These are phyloP conservation scores for Python bivittatus DNA, from an alignment of 2,113 vertebrate species.

Conservation along the genomic window DNA sequence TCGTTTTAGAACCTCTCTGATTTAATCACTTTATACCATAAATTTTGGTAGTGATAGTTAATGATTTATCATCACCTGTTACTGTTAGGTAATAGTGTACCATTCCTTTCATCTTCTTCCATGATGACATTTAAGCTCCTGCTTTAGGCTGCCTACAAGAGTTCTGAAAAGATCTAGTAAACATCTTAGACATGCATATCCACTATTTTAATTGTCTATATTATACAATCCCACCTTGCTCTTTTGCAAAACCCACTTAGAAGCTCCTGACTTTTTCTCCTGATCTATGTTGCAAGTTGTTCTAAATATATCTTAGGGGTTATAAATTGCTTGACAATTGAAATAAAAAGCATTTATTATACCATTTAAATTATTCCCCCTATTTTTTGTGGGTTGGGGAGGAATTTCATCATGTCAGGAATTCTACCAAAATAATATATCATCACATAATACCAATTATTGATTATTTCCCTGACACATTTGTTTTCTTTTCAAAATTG, in stretches of 20 bases:
- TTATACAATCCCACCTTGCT: conserved; percentile 23
- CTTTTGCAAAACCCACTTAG: conserved; percentile 31
- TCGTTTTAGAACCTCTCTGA: conserved; percentile 41
- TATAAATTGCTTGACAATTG: conserved; percentile 42
- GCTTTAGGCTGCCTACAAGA: conserved; percentile 29
- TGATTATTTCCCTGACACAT: not conserved
- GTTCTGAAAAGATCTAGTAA: conserved; percentile 42
- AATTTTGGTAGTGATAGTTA: conserved; percentile 25
- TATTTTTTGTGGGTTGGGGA: not conserved
- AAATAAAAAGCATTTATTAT: conserved; percentile 48
- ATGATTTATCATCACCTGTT: conserved; percentile 49
- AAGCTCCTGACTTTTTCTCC: conserved; percentile 27
- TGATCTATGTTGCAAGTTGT: conserved; percentile 42
- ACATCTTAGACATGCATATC: conserved; percentile 40
- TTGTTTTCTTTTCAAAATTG: not conserved
- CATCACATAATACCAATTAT: not conserved
- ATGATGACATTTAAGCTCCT: conserved; percentile 36
- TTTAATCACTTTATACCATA: conserved; percentile 57
- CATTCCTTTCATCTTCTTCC: conserved; percentile 52
- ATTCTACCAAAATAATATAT: conserved; percentile 13
- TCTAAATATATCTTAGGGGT: conserved; percentile 26
- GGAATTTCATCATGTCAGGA: conserved; percentile 22
- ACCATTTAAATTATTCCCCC: conserved; percentile 20
- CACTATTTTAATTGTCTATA: conserved; percentile 52
- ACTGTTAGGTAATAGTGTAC: conserved; percentile 18